Percentiles rank a stretch among this genome's conserved stretches.
Evolutionary conservation across 92 coral and sea anemone species (phyloP).

Genomic region (Siderastrea radians): DNA sequence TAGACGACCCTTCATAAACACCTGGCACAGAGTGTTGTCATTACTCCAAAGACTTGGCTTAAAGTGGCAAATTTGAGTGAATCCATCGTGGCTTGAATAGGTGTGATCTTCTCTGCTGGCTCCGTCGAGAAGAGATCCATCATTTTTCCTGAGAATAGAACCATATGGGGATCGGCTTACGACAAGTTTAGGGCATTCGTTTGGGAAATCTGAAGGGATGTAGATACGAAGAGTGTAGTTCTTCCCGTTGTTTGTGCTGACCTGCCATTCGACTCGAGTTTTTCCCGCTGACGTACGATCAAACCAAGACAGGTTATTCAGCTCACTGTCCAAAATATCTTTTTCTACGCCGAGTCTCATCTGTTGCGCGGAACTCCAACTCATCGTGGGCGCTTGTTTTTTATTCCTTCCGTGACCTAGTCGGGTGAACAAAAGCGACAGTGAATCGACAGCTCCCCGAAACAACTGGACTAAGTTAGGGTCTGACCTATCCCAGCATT

Average conservation of each 20-base stretch:
- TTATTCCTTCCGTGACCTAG: neutral
- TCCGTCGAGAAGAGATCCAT: neutral
- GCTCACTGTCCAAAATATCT: neutral
- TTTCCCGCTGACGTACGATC: neutral
- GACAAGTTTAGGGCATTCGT: neutral
- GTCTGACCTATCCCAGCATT: no score
- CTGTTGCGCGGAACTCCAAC: slow-evolving; percentile 13
- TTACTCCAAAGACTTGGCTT: slow-evolving; percentile 7
- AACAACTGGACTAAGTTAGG: no score
- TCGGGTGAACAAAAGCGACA: neutral
- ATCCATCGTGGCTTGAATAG: neutral
- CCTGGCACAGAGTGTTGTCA: slow-evolving; percentile 27
- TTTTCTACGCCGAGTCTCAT: slow-evolving; percentile 10
- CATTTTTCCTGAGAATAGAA: neutral
- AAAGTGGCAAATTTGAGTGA: slow-evolving; percentile 21
- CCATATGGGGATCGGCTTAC: neutral
- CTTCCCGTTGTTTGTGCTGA: slow-evolving; percentile 4
- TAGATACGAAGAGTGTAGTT: slow-evolving; percentile 12
- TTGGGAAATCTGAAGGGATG: neutral
- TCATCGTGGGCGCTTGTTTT: neutral
- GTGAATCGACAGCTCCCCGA: neutral
- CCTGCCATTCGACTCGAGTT: slow-evolving; percentile 16
- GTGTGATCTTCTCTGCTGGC: neutral
- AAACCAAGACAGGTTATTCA: neutral
- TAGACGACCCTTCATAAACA: slow-evolving; percentile 44